A percentile compares a stretch with the other conserved stretches of the same genome.
phyloP scores from a whole-genome alignment of 2,888 invertebrate species.

The Agrotis clavis region DNA sequence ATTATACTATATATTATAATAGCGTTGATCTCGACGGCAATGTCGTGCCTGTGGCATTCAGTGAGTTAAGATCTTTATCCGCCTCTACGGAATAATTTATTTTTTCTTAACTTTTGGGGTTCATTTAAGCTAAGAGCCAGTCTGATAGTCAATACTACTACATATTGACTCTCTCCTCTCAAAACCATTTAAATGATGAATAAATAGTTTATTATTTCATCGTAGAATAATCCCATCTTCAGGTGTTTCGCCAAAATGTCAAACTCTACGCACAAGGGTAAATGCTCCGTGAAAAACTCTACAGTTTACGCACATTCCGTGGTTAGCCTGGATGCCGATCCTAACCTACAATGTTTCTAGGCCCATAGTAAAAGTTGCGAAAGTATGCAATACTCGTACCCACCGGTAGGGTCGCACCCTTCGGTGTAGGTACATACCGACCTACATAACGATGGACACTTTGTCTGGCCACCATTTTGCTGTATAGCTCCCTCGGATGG shows the following conservation, averaged over 20 bases:
- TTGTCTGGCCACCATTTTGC: background rate
- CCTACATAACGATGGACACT: background rate
- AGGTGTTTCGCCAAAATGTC: background rate
- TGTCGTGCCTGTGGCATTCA: no score
- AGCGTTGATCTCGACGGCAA: no score
- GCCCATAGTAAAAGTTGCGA: constrained; percentile 30
- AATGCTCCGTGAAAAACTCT: background rate
- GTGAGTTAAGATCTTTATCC: no score
- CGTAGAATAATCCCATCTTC: background rate
- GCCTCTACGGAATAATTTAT: no score
- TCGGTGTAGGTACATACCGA: background rate
- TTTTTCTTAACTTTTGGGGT: background rate
- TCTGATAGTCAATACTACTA: background rate
- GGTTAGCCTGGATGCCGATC: background rate
- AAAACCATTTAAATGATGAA: background rate
- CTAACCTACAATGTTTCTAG: constrained; percentile 3
- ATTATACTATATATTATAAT: no score
- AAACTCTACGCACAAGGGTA: background rate
- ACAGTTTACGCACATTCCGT: constrained; percentile 4
- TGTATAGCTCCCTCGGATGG: background rate
- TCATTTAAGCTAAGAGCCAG: background rate
- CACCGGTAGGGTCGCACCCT: constrained; percentile 24
- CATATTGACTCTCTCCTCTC: no score
- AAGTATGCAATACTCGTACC: constrained; percentile 25
- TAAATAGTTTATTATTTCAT: background rate